Evolutionary conservation across 1,140 invertebrate genomes (phyloP), one percentile per base, ranked within the genome.

Genomic region (Sycophaga agraensis): DNA sequence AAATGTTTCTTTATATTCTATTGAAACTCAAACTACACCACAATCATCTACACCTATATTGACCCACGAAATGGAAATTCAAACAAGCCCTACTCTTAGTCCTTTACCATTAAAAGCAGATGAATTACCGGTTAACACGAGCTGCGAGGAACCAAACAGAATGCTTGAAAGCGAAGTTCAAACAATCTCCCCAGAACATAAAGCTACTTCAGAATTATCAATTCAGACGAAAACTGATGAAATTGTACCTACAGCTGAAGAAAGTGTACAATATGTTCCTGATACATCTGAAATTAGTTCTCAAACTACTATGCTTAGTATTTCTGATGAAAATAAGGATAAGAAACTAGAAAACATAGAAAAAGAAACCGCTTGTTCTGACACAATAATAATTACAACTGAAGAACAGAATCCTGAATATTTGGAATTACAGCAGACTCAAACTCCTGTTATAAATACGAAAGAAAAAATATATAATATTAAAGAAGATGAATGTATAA

Each of bases 161-260:
- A 28, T 59, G 22, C 53, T 12, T 1, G 70, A 74, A 26, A 62
- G 53, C 56, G 70, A 77, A 53, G 73, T 72, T 2, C 75, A 77
- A 66, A 77, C 74, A 4, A 65, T 22, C 53, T 49, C 43, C 0
- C 68, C 67, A 1, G 56, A 60, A 6, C 40, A 59, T 24, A 40
- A 43, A 46, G 45, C 59, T 26, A 73, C 68, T 0, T 40, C 51
- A 4, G 71, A 77, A 6, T 66, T 63, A 17, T 75, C 67, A 3
- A 58, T 73, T 12, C 76, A 79, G 53, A 72, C 69, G 34, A 58
- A 73, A 21, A 39, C 53, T n/a, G 51, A 68, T 34, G 78, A 80
- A 28, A 57, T 77, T n/a, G 37, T 72, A 16, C 62, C 68, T 1
- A 66, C 57, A 1, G 28, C 55, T 4, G 73, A 74, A 31, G 69